These are phyloP conservation scores for Monodelphis domestica DNA, from an alignment of 2,797 vertebrate genomes.

Conservation along the genomic window DNA sequence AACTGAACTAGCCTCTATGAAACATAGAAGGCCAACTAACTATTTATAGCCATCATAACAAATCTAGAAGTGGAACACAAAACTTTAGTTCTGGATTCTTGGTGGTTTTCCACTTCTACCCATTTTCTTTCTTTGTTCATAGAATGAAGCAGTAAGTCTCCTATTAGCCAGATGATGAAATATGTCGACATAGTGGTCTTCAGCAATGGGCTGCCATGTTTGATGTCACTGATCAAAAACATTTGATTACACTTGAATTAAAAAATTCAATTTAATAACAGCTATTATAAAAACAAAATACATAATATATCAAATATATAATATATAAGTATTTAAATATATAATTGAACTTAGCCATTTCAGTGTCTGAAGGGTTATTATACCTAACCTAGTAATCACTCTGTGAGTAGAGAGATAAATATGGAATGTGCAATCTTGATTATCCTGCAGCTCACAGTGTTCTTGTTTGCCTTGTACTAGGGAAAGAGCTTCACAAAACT, in stretches of 20 bases:
- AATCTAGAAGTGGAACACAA: not conserved
- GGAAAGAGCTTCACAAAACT: not conserved
- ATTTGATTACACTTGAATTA: not conserved
- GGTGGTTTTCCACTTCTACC: conserved; percentile 41
- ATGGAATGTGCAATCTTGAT: not conserved
- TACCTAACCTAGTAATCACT: not conserved
- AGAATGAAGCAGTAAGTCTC: not conserved
- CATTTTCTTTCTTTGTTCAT: not conserved
- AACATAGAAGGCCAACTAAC: not conserved
- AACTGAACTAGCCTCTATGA: not conserved
- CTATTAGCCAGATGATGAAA: conserved; percentile 2
- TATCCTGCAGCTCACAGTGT: not conserved
- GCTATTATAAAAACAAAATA: not conserved
- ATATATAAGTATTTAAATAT: not conserved
- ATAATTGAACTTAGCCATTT: not conserved
- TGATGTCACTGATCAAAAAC: not conserved
- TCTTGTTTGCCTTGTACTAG: not conserved
- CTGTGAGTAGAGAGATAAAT: not conserved
- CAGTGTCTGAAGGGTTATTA: not conserved
- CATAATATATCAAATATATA: not conserved
- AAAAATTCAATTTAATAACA: not conserved
- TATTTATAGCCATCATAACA: conserved; percentile 37
- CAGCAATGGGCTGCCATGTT: not conserved
- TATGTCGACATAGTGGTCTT: not conserved
- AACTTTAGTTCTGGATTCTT: not conserved